Percentiles rank a stretch among this genome's conserved stretches.
These are phyloP conservation scores for Phoxinus dragarum DNA, from an alignment of 2,797 vertebrate species.

Conservation along the genomic window DNA sequence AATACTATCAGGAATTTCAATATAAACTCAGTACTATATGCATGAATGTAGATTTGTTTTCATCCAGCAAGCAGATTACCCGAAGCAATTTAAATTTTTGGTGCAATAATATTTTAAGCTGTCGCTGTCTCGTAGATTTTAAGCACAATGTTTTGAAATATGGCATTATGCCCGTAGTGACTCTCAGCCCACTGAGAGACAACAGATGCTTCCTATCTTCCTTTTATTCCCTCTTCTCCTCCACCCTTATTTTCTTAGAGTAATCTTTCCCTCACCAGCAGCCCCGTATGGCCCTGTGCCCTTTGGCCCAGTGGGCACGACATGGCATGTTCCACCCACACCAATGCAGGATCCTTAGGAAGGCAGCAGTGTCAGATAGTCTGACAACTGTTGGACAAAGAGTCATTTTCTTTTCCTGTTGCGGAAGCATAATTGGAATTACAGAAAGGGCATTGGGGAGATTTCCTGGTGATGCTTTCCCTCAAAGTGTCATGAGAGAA, in stretches of 20 bases:
- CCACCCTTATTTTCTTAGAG: slow-evolving; percentile 44
- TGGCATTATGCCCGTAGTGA: slow-evolving; percentile 3
- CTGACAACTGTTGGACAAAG: slow-evolving; percentile 37
- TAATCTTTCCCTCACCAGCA: slow-evolving; percentile 48
- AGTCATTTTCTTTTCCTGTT: slow-evolving; percentile 45
- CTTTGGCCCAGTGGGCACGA: slow-evolving; percentile 73
- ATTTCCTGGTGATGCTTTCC: slow-evolving; percentile 12
- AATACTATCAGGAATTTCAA: background rate
- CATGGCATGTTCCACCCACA: slow-evolving; percentile 40
- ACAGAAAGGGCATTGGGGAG: slow-evolving; percentile 10
- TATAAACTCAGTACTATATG: background rate
- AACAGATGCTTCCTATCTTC: slow-evolving; percentile 56
- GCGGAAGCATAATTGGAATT: slow-evolving; percentile 27
- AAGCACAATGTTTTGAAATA: slow-evolving; percentile 8
- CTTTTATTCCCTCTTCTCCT: slow-evolving; percentile 13
- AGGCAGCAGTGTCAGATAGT: slow-evolving; percentile 46
- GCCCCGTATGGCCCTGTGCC: slow-evolving; percentile 64
- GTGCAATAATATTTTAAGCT: background rate
- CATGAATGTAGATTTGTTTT: background rate
- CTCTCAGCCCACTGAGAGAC: slow-evolving; percentile 14
- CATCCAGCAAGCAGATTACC: background rate
- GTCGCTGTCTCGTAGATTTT: slow-evolving; percentile 2
- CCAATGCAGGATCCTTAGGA: slow-evolving; percentile 43
- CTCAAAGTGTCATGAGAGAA: background rate
- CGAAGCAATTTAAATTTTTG: background rate